phyloP scores from a whole-genome alignment of 2,113 vertebrate species.

The Cynopterus brachyotis region DNA sequence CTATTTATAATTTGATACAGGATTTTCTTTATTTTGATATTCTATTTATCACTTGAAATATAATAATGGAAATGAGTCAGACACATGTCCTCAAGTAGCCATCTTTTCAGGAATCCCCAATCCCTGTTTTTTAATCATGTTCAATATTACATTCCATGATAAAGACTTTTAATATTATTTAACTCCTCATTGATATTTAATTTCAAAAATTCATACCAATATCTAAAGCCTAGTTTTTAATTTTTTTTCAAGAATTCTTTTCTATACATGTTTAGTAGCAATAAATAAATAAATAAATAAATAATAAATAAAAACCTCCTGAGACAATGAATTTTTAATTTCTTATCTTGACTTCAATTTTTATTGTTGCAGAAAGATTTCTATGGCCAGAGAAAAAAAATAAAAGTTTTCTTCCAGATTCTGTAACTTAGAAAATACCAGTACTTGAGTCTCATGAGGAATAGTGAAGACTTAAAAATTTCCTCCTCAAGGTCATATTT shows the following conservation, averaged over 20 bases:
- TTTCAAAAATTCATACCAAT: neutral
- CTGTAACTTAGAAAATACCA: neutral
- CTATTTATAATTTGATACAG: neutral
- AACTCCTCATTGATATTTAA: slow-evolving; percentile 31
- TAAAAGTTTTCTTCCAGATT: neutral
- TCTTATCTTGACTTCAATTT: neutral
- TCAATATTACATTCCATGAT: slow-evolving; percentile 11
- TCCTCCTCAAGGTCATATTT: neutral
- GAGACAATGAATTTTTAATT: slow-evolving; percentile 25
- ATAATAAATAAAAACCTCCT: neutral
- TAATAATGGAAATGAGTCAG: neutral
- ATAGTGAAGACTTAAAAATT: neutral
- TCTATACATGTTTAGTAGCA: slow-evolving; percentile 19
- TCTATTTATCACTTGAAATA: slow-evolving; percentile 9
- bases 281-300: neutral
- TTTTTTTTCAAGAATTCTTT: neutral
- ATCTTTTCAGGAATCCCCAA: slow-evolving; percentile 27
- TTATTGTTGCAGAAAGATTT: neutral
- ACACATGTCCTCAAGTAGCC: neutral
- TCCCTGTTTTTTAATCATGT: neutral
- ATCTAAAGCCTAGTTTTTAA: slow-evolving; percentile 3
- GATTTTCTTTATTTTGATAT: neutral
- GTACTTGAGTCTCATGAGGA: neutral
- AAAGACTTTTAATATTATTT: slow-evolving; percentile 34
- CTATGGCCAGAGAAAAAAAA: slow-evolving; percentile 9